Percentiles rank a stretch among this genome's conserved stretches.
These are phyloP conservation scores for Nannobrachium achirus DNA, from an alignment of 2,113 vertebrate species.

Conservation along the genomic window DNA sequence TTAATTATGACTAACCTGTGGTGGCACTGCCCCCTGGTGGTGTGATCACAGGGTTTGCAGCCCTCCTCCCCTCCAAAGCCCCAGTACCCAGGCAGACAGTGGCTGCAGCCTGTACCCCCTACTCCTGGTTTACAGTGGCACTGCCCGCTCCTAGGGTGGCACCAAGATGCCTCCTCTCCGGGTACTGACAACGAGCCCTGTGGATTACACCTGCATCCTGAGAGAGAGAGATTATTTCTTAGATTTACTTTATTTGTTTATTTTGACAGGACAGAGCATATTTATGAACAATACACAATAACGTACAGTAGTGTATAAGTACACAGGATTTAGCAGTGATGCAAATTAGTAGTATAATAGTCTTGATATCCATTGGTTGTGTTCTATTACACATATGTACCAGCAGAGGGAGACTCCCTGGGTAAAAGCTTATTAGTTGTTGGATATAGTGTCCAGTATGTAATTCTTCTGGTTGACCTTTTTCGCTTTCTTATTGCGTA, in stretches of 20 bases:
- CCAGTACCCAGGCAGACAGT: constrained; percentile 87
- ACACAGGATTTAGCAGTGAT: too few relatives aligned
- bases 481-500: too few relatives aligned
- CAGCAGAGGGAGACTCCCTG: constrained; percentile 40
- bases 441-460: background rate
- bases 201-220: constrained; percentile 87
- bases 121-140: constrained; percentile 87
- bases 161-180: constrained; percentile 70
- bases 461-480: too few relatives aligned
- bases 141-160: constrained; percentile 87
- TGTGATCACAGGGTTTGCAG: constrained; percentile 84
- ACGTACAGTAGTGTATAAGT: too few relatives aligned
- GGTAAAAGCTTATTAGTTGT: background rate
- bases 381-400: constrained; percentile 1
- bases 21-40: constrained; percentile 81
- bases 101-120: constrained; percentile 79
- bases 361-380: background rate
- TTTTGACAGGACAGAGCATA: too few relatives aligned
- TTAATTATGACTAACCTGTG: too few relatives aligned
- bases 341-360: too few relatives aligned
- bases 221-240: constrained; percentile 20
- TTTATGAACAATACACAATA: too few relatives aligned
- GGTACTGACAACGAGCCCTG: constrained; percentile 76
- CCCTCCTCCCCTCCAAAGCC: constrained; percentile 84
- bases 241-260: too few relatives aligned